Conservation (phyloP, 2,888 invertebrate species). For the Andrena trimmerana region DNA sequence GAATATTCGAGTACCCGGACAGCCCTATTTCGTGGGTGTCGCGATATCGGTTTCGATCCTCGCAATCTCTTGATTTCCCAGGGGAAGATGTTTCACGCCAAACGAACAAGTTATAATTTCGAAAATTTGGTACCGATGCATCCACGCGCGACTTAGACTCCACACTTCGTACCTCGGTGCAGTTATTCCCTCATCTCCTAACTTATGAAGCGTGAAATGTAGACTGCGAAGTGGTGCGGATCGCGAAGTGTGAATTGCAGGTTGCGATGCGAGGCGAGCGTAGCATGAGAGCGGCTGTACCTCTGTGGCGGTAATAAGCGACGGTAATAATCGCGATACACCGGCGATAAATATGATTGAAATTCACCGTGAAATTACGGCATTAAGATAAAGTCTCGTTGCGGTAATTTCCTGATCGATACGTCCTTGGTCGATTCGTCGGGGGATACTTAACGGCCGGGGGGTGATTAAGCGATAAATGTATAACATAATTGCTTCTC, state of each 20-base stretch:
- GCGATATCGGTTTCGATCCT: neutral
- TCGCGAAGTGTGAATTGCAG: too few species aligned
- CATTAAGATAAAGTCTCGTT: slow-evolving; percentile 52
- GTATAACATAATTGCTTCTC: slow-evolving; percentile 5
- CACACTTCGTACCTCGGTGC: too few species aligned
- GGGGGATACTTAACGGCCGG: slow-evolving; percentile 1
- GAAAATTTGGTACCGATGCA: neutral
- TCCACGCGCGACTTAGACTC: too few species aligned
- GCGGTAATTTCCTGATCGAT: slow-evolving; percentile 47
- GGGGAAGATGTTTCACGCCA: neutral
- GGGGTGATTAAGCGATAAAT: slow-evolving; percentile 19
- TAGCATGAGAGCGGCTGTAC: neutral
- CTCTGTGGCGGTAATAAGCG: slow-evolving; percentile 16
- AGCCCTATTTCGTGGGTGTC: neutral
- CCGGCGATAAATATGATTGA: slow-evolving; percentile 48
- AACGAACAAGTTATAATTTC: neutral
- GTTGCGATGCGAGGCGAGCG: too few species aligned
- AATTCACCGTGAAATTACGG: slow-evolving; percentile 50
- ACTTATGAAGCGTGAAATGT: too few species aligned
- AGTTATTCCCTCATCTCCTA: too few species aligned
- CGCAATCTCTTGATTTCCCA: slow-evolving; percentile 3
- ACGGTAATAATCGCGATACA: slow-evolving; percentile 44
- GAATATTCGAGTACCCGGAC: too few species aligned
- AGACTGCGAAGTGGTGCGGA: too few species aligned
- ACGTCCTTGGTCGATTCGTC: slow-evolving; percentile 31